A percentile compares a stretch with the other conserved stretches of the same genome.
Evolutionary conservation across 2,797 vertebrate species (phyloP).

Genomic region (Poecilia velifera): DNA sequence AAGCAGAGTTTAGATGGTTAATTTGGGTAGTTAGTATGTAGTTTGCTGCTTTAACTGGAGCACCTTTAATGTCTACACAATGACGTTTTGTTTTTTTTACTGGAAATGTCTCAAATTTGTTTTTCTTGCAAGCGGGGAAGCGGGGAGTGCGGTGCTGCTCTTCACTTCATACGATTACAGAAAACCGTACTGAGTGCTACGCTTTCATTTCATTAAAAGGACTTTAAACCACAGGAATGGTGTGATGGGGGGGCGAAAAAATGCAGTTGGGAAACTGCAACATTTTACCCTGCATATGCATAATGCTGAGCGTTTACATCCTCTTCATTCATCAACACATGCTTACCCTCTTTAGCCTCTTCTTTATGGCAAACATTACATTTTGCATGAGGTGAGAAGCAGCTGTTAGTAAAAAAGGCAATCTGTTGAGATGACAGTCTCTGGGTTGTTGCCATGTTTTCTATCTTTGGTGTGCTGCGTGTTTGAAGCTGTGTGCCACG

Average conservation of each 20-base stretch:
- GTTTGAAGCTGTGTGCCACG: slow-evolving; percentile 52
- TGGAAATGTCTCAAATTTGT: neutral
- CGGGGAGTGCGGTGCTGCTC: neutral
- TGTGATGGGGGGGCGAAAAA: neutral
- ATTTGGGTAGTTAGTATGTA: neutral
- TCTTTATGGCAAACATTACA: slow-evolving; percentile 36
- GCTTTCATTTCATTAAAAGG: neutral
- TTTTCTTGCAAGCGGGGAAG: neutral
- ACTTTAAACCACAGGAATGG: neutral
- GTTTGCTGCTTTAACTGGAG: neutral
- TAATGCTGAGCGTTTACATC: neutral
- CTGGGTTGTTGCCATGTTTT: slow-evolving; percentile 76
- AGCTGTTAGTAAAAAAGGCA: slow-evolving; percentile 89
- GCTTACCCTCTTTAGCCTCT: slow-evolving; percentile 22
- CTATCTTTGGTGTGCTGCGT: slow-evolving; percentile 81
- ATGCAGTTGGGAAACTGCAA: neutral
- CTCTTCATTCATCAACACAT: slow-evolving; percentile 24
- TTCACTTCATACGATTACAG: neutral
- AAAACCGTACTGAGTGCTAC: neutral
- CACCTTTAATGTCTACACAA: neutral
- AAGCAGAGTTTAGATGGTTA: neutral
- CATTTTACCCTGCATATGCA: neutral
- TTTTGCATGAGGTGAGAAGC: slow-evolving; percentile 54
- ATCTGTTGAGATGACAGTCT: slow-evolving; percentile 74
- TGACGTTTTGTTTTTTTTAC: neutral